Percentiles rank a stretch among this genome's conserved stretches.
These are phyloP conservation scores for Pseudomugil tenellus DNA, from an alignment of 2,797 vertebrate genomes.

Conservation along the genomic window DNA sequence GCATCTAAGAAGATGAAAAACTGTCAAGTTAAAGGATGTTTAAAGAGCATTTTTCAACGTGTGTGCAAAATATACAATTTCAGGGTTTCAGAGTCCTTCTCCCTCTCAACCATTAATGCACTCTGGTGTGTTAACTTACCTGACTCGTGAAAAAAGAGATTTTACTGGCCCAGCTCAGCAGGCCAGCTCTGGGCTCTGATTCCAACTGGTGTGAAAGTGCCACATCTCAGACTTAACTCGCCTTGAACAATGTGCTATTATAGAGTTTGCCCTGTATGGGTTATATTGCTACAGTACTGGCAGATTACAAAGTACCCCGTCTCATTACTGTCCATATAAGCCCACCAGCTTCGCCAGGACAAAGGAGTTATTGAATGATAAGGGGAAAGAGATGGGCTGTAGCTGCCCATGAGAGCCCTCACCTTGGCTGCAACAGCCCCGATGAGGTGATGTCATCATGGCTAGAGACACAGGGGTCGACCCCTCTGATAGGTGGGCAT, in stretches of 20 bases:
- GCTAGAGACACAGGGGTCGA: constrained; percentile 72
- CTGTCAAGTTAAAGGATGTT: constrained; percentile 16
- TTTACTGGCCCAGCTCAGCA: constrained; percentile 74
- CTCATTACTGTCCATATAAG: constrained; percentile 82
- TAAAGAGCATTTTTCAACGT: constrained; percentile 11
- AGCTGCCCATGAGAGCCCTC: constrained; percentile 75
- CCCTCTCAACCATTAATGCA: constrained; percentile 48
- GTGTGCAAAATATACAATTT: constrained; percentile 21
- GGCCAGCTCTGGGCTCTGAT: constrained; percentile 72
- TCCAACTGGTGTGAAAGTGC: constrained; percentile 72
- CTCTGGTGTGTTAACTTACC: constrained; percentile 75
- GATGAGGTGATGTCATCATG: constrained; percentile 82
- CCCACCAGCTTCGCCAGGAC: constrained; percentile 72
- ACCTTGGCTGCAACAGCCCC: constrained; percentile 75
- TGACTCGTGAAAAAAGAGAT: constrained; percentile 78
- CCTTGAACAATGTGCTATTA: constrained; percentile 84
- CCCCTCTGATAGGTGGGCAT: constrained; percentile 76
- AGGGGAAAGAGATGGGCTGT: constrained; percentile 66
- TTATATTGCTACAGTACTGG: constrained; percentile 79
- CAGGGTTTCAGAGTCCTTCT: constrained; percentile 26
- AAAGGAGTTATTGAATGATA: constrained; percentile 81
- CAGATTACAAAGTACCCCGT: constrained; percentile 72
- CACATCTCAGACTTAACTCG: constrained; percentile 74
- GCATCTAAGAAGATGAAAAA: constrained; percentile 29
- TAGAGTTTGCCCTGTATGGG: constrained; percentile 73